Evolutionary conservation across 2,888 invertebrate genomes (phyloP), one percentile per base, ranked within the genome.

Genomic region (Polydesmus complanatus): DNA sequence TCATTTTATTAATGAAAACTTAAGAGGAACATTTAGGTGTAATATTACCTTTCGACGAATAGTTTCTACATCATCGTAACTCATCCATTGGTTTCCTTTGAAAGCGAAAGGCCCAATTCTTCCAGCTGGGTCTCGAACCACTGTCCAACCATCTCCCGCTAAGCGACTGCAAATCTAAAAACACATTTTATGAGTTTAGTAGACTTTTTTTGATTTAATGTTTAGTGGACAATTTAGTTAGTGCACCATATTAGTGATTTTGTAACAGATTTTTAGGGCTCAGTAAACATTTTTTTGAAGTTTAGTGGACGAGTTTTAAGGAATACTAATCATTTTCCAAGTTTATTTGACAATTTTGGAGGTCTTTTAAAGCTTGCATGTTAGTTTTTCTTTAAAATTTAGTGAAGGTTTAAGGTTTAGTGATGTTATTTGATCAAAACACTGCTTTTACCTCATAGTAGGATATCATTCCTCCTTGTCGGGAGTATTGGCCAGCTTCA

Each of bases 21-120:
- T 47, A 47, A 57, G 52, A 23, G n/a, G n/a, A n/a, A n/a, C n/a
- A n/a, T n/a, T n/a, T n/a, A n/a, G n/a, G n/a, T n/a, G n/a, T n/a
- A n/a, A n/a, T n/a, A n/a, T 56, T 52, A 69, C 69, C 67, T 93
- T 93, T 68, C 87, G 83, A 27, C 83, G 79, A 22, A 89, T 83
- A 82, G 90, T 91, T 47, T 81, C 80, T 47, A 84, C 81, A 72
- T 94, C 93, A 70, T 94, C 94, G 69, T 90, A 94, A 5, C 90
- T 88, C 3, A 92, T 92, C 93, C 93, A 94, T 69, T 94, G 93
- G 71, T 91, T 88, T 1, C 81, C 78, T 62, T 77, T 78, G 63
- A 82, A 80, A 0, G 85, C 83, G 70, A 82, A 88, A 0, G 88
- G 86, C 1, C 88, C 88, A 66, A 84, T 81, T 19, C 79, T 73